A percentile compares a stretch with the other conserved stretches of the same genome.
These are phyloP conservation scores for Exephanes ischioxanthus DNA, from an alignment of 2,888 invertebrate species.

Conservation along the genomic window DNA sequence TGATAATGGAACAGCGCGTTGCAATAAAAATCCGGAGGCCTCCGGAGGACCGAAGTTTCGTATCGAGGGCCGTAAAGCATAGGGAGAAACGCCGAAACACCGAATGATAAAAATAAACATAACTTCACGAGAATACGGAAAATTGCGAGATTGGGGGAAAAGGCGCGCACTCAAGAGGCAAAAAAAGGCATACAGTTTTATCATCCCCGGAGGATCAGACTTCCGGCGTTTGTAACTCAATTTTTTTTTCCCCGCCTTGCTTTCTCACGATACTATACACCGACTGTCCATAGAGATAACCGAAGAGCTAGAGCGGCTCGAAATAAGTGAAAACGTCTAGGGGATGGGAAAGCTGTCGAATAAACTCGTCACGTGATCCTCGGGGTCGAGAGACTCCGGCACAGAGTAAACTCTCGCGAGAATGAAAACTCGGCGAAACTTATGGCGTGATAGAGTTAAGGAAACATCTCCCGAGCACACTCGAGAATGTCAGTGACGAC, in stretches of 20 bases:
- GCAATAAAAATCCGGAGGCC: background rate
- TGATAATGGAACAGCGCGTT: too few species aligned
- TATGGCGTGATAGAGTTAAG: constrained; percentile 51
- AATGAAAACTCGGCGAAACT: constrained; percentile 54
- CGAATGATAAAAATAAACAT: constrained; percentile 39
- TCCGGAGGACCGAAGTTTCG: constrained; percentile 31
- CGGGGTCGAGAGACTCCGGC: constrained; percentile 2
- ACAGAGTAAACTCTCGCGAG: constrained; percentile 69
- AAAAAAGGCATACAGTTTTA: constrained; percentile 36
- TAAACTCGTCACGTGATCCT: constrained; percentile 9
- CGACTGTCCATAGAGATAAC: constrained; percentile 29
- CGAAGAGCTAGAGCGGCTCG: constrained; percentile 34
- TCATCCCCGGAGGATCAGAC: constrained; percentile 42
- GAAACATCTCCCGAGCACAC: constrained; percentile 54
- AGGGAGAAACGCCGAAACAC: constrained; percentile 2
- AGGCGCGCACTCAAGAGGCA: background rate
- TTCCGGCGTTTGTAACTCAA: constrained; percentile 31
- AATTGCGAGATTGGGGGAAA: constrained; percentile 17
- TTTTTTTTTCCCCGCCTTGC: background rate
- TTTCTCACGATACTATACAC: background rate
- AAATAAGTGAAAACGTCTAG: constrained; percentile 40
- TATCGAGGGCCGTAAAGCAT: background rate
- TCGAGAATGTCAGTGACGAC: constrained; percentile 52
- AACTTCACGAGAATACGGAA: constrained; percentile 2
- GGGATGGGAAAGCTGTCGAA: constrained; percentile 16